A percentile compares a stretch with the other conserved stretches of the same genome.
Conservation (phyloP, 30 jellyfish, hydroid and myxozoan species). For the Aurelia sp. region DNA sequence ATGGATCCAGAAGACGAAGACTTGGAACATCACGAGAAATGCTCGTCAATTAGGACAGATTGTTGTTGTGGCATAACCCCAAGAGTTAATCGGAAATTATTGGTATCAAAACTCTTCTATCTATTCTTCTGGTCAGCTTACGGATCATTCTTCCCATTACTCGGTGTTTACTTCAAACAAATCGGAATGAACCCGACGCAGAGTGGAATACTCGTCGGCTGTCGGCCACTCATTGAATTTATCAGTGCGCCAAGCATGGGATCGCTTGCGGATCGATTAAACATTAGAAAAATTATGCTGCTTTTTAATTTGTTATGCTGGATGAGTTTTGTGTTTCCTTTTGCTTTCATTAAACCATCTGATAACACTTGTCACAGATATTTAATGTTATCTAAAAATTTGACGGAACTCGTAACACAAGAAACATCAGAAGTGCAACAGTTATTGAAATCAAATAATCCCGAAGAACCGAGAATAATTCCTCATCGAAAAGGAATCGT, state of each 20-base stretch:
- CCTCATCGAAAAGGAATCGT: constrained; percentile 96
- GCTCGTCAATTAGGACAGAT: constrained; percentile 22
- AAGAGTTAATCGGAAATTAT: constrained; percentile 74
- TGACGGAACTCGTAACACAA: constrained; percentile 89
- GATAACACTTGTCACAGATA: constrained; percentile 98
- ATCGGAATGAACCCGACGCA: constrained; percentile 99
- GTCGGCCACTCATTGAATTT: constrained; percentile 97
- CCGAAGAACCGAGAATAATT: constrained; percentile 85
- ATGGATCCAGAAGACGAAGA: constrained; percentile 77
- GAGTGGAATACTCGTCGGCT: constrained; percentile 97
- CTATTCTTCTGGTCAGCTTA: constrained; percentile 98
- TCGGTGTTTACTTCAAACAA: constrained; percentile 98
- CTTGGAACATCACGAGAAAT: constrained; percentile 51
- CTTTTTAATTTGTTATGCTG: constrained; percentile 85
- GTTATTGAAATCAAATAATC: constrained; percentile 85
- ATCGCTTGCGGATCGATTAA: constrained; percentile 97
- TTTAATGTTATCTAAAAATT: constrained; percentile 84
- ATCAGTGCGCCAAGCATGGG: constrained; percentile 98
- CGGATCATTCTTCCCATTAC: constrained; percentile 98
- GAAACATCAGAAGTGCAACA: constrained; percentile 97
- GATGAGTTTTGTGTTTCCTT: constrained; percentile 97
- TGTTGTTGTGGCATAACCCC: constrained; percentile 70
- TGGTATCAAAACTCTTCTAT: constrained; percentile 83
- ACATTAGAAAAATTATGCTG: constrained; percentile 87
- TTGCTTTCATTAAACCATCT: constrained; percentile 97